These are phyloP conservation scores for Salarias fasciatus DNA, from an alignment of 2,797 vertebrate species.

Conservation along the genomic window DNA sequence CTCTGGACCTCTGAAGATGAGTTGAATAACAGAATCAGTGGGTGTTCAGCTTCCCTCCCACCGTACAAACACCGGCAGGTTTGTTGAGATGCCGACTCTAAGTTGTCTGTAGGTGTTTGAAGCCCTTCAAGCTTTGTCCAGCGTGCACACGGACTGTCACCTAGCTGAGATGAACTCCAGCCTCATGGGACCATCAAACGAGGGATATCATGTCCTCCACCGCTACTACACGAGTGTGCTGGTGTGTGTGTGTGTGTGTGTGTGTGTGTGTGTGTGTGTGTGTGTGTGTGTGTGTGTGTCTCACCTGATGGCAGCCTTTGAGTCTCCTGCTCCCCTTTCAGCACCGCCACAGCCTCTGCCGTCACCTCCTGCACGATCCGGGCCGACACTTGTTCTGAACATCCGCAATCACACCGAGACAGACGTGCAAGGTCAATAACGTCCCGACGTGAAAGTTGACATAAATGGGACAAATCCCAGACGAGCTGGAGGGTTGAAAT, in stretches of 20 bases:
- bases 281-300: neutral
- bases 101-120: neutral
- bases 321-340: constrained; percentile 95
- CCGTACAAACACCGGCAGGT: neutral
- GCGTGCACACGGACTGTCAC: neutral
- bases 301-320: constrained; percentile 85
- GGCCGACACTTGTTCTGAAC: constrained; percentile 95
- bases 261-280: neutral
- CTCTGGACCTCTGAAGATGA: neutral
- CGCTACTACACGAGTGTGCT: neutral
- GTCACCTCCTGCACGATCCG: constrained; percentile 99
- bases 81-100: neutral
- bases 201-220: no score
- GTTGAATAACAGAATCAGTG: neutral
- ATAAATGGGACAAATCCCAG: no score
- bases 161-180: neutral
- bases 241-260: neutral
- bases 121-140: neutral
- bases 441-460: no score
- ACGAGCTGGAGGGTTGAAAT: no score
- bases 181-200: no score
- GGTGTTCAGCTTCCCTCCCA: neutral
- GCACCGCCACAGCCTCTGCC: constrained; percentile 96
- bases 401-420: constrained; percentile 26
- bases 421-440: constrained; percentile 16